Percentiles rank a stretch among this genome's conserved stretches.
Evolutionary conservation across 2,113 vertebrate species (phyloP).

Genomic region (Notarius lentiginosus): DNA sequence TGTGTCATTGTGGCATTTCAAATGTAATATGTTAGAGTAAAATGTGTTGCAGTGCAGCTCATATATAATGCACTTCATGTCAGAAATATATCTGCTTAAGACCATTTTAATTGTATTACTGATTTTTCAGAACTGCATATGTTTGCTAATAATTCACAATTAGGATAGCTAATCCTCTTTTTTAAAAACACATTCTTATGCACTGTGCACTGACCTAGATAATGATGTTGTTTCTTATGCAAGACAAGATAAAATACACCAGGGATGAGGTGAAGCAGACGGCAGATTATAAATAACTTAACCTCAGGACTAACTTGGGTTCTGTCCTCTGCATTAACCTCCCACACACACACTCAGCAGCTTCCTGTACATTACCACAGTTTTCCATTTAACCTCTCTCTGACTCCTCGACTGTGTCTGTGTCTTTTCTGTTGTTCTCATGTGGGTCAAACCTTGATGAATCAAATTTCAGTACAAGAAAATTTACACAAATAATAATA

Average conservation of each 20-base stretch:
- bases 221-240: constrained; percentile 30
- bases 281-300: constrained; percentile 65
- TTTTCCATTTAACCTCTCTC: constrained; percentile 66
- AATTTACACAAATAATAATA: neutral
- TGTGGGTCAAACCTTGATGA: neutral
- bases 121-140: neutral
- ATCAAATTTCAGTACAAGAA: neutral
- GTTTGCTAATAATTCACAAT: neutral
- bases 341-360: constrained; percentile 64
- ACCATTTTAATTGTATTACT: neutral
- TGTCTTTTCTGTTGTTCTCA: constrained; percentile 12
- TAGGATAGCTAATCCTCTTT: neutral
- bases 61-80: neutral
- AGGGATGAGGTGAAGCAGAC: constrained; percentile 53
- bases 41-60: neutral
- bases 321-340: constrained; percentile 60
- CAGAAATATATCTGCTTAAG: neutral
- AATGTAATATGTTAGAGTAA: neutral
- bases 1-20: neutral
- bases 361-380: constrained; percentile 70
- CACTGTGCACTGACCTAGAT: constrained; percentile 38
- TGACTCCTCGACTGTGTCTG: constrained; percentile 20
- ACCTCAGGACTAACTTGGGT: constrained; percentile 60
- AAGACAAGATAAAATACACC: constrained; percentile 51
- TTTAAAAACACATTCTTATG: neutral